Evolutionary conservation across 2,113 vertebrate species (phyloP), one percentile per base, ranked within the genome.

Genomic region (Kryptolebias marmoratus): DNA sequence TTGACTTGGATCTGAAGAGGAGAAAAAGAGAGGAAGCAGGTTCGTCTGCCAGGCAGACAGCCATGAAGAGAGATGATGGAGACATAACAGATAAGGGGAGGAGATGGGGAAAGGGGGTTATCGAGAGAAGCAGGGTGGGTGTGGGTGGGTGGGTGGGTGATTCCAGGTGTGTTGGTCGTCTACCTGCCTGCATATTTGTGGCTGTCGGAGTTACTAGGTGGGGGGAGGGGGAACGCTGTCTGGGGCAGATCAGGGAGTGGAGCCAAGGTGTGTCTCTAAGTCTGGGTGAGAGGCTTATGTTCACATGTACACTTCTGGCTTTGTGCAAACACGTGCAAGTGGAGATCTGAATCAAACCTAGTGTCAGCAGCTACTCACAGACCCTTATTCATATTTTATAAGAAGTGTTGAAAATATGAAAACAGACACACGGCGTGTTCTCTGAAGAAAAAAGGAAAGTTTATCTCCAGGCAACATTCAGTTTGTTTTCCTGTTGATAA

Each of bases 141-240:
- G 67, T 49, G 64, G 74, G 67, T 49, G 64, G 63, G 67, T 49
- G 64, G 74, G 67, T 49, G 64, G 74, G 74, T 57, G 63, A 81
- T 30, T 86, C 86, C 89, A 93, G 91, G 90, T 94, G 92, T 91
- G 83, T 84, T 59, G 63, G 83, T 39, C 16, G 73, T 85, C 85
- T 86, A 77, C 91, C 80, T 67, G 81, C 70, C 86, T 80, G 80
- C 87, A 91, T 91, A 88, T 83, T 91, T 93, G 87, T 39, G 89
- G 87, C 82, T 39, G 30, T 50, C 2, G 27, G 42, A 72, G 83
- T 78, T 73, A 84, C 48, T 68, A 81, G 50, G 71, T 71, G 71
- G 68, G 60, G 53, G 39, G 53, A 50, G 2, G 60, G 52, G 64
- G 65, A 64, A 39, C 2, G 27, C 57, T 65, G 80, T 85, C 67